Base-by-base conservation (phyloP, 2,797 vertebrate genomes). In the Periparus ater region DNA sequence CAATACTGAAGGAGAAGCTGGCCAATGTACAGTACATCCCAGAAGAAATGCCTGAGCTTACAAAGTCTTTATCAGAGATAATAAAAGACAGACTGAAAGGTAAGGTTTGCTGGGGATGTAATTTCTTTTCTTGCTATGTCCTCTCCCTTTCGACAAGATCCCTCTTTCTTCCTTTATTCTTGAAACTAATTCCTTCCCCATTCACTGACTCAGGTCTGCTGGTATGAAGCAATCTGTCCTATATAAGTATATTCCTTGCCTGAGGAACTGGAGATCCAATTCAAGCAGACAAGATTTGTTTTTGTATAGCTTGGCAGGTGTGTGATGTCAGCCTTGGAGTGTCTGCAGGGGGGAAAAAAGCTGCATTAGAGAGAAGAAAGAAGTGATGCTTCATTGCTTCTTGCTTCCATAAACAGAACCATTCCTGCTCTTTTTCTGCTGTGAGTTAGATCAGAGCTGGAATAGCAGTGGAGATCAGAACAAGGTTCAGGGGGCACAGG, bases 31-130 rank as follows among this genome's bases (percentile, higher is more conserved):
- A 97, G 77, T 99, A 99, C 23, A 83, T 98, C 60, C 97, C 98
- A 13, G 98, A 99, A 40, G 98, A 98, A 73, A 98, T 98, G 19
- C 96, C 98, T 17, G 88, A 96, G 54, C 97, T 99, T 86, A 98
- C 98, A 58, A 95, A 93, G 32, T 98, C 86, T 14, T 95, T 99
- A 67, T 99, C 98, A 40, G 98, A 99, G 68, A 85, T 66, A n/a
- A 98, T 99, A 92, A 99, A 99, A 95, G 97, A 99, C 95, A 98
- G 98, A 95, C 97, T 99, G 44, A 99, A 99, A 98, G 98, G 99
- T 99, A 96, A 96, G 47, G 10, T 26, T 60, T 44, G 12, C 32
- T 47, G 58, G 17, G 50, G 58, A 77, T 84, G 61, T 45, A 0
- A 2, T 57, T 82, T 80, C 2, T 34, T 81, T 92, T 63, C 51